These are phyloP conservation scores for Caenorhabditis zanzibari DNA, from an alignment of 2,888 invertebrate genomes.

Conservation along the genomic window DNA sequence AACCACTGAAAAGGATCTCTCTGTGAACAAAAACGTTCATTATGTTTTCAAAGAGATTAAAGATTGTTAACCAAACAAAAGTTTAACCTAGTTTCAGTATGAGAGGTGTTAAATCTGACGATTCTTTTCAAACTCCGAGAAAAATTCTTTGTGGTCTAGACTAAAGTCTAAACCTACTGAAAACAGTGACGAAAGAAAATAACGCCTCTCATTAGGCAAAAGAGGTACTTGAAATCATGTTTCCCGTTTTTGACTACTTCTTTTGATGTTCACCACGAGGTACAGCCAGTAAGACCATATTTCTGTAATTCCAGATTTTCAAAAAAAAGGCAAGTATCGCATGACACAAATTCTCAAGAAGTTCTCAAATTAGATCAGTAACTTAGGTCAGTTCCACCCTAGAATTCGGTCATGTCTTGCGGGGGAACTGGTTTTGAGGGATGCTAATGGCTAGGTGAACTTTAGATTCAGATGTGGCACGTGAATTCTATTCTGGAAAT, in stretches of 20 bases:
- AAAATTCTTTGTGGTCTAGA: neutral
- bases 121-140: no score
- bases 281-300: no score
- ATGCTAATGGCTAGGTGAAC: slow-evolving; percentile 14
- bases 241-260: neutral
- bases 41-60: no score
- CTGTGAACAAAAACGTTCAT: no score
- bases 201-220: neutral
- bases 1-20: no score
- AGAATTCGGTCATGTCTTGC: no score
- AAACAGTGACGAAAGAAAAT: neutral
- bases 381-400: no score
- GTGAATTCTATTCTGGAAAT: neutral
- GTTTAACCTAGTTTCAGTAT: no score
- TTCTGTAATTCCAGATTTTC: neutral
- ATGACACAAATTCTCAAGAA: neutral
- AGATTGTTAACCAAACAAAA: no score
- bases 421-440: slow-evolving; percentile 9
- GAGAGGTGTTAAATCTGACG: no score
- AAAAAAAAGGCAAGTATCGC: no score
- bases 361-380: no score
- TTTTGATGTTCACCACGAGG: slow-evolving; percentile 9
- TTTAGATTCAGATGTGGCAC: slow-evolving; percentile 2
- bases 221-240: slow-evolving; percentile 16
- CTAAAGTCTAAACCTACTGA: neutral